Evolutionary conservation across 1,140 invertebrate genomes (phyloP), one percentile per base, ranked within the genome.

Genomic region (Tetragonula clypearis): DNA sequence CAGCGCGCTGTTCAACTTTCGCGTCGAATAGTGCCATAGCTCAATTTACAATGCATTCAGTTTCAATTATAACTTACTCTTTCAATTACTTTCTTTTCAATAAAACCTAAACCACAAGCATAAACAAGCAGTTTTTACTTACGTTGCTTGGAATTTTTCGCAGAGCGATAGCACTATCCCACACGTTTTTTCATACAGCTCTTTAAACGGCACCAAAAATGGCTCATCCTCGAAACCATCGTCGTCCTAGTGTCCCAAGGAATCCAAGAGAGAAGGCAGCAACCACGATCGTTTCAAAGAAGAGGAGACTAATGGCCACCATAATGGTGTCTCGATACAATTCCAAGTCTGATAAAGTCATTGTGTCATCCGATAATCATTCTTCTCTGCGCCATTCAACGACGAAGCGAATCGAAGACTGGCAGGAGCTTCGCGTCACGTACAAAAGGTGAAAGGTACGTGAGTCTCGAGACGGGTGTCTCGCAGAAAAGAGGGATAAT

Each of bases 401-500:
- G 35, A 41, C 30, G 53, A 78, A 58, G 15, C 65, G 80, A 72
- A 84, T 84, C 65, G 75, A 68, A 86, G 74, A 73, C 56, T 76
- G 75, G 9, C 11, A 26, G 19, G 35, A 12, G 30, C 49, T 77
- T 79, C 76, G 69, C 76, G 58, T 86, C 84, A 88, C 88, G 80
- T 86, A 83, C 14, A 66, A 86, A 86, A 72, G 68, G 8, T 30
- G 30, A 30, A 30, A 30, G 30, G 81, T 15, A 90, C 83, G 86
- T 90, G 84, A 69, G 84, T 71, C 79, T 86, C 77, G 53, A 30
- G 30, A 80, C 30, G 62, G 55, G 65, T 49, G 3, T 79, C 53
- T 60, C 78, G 83, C 15, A 62, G 66, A 87, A 89, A 82, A 85
- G 85, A 69, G 75, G 77, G 86, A 88, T 89, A 93, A 93, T 93